These are phyloP conservation scores for Xestia rhomboidea DNA, from an alignment of 2,888 invertebrate genomes.

Conservation along the genomic window DNA sequence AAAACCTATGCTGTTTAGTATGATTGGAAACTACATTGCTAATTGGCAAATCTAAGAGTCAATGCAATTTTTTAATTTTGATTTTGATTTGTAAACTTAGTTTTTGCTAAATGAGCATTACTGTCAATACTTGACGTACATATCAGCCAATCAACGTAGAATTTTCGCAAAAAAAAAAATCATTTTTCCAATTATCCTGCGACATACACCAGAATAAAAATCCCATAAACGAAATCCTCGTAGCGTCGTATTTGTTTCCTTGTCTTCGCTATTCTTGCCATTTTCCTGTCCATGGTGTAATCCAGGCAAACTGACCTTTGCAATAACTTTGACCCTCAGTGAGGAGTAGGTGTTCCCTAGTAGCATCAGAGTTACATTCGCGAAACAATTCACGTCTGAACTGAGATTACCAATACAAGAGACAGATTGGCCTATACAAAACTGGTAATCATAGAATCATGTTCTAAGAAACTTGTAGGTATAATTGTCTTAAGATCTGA, in stretches of 20 bases:
- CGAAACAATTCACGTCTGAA: not conserved
- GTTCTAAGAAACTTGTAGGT: not conserved
- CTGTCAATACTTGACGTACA: not conserved
- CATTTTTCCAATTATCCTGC: not conserved
- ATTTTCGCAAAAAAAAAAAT: not conserved
- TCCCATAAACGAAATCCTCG: not conserved
- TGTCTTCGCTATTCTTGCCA: conserved; percentile 12
- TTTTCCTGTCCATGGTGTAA: conserved; percentile 31
- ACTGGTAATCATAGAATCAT: not conserved
- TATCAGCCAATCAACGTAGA: not conserved
- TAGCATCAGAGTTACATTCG: not conserved
- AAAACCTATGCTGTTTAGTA: too few species aligned
- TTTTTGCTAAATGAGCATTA: not conserved
- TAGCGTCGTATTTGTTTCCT: conserved; percentile 15
- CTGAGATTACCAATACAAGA: not conserved
- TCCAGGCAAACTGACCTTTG: conserved; percentile 4
- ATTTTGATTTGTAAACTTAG: not conserved
- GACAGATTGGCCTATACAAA: not conserved
- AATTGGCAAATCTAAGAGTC: not conserved
- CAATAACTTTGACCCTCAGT: conserved; percentile 14
- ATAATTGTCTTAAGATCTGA: not conserved
- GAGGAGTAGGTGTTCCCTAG: not conserved
- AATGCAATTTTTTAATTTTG: not conserved
- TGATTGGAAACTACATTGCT: not conserved
- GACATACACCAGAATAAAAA: conserved; percentile 2